phyloP scores from a whole-genome alignment of 2,113 vertebrate species.

The Dipodomys stephensi region DNA sequence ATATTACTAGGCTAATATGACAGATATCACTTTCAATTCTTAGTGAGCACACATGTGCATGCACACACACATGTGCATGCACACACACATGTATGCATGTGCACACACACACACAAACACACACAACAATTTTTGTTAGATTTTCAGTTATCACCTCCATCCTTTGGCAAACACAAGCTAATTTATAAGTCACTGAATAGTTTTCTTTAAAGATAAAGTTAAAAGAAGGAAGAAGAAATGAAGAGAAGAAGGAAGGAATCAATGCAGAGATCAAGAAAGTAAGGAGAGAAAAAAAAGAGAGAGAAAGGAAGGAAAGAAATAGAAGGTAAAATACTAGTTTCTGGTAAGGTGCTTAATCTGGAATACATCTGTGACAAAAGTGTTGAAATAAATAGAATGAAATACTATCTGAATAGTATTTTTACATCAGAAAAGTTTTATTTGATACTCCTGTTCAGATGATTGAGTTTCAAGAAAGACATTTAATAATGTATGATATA shows the following conservation, averaged over 20 bases:
- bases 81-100: not conserved
- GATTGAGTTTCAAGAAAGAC: conserved; percentile 63
- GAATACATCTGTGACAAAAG: not conserved
- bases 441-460: conserved; percentile 54
- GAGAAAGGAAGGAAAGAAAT: too few species aligned
- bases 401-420: not conserved
- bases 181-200: not conserved
- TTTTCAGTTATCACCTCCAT: not conserved
- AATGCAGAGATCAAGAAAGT: too few species aligned
- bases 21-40: not conserved
- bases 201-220: not conserved
- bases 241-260: too few species aligned
- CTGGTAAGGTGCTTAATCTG: not conserved
- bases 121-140: not conserved
- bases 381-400: not conserved
- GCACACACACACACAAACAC: too few species aligned
- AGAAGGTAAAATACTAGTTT: not conserved
- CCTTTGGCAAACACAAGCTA: not conserved
- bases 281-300: fast-evolving
- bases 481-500: conserved; percentile 61
- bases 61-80: too few species aligned
- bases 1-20: too few species aligned
- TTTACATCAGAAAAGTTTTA: not conserved
- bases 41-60: not conserved
- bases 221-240: not conserved